Base-by-base conservation (phyloP, 92 coral and sea anemone species). In the Palythoa caribaeorum region DNA sequence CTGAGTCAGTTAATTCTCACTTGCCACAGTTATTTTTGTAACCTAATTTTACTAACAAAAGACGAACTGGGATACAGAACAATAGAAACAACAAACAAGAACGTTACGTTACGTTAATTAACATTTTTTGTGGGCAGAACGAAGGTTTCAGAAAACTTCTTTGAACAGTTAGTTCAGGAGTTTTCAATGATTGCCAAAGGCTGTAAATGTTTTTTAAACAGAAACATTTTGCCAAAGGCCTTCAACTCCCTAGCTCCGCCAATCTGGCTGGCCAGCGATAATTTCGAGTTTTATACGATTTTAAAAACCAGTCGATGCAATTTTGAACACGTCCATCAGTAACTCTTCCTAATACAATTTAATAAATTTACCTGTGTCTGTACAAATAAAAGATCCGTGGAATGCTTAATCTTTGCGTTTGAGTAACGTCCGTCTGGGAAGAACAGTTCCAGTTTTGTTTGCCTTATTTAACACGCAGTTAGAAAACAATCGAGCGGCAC, bases 361-460 rank as follows among this genome's bases (percentile, higher is more conserved):
- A 51, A 68, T 12, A 39, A 69, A 2, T 66, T 63, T 81, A 66
- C 76, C 76, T 66, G 44, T 38, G 69, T 70, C 17, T 59, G 28
- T 28, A 28, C 66, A 8, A 78, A 80, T 16, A 17, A 36, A 21
- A 40, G 71, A 60, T 47, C 62, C 39, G 54, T 15, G 21, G 3
- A 39, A 9, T 81, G 39, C 73, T 65, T 51, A 48, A 81, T 47
- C 86, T 28, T 28, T 28, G 57, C 48, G 47, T 81, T 79, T 63
- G 86, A 60, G n/a, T 28, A 66, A 51, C 76, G 53, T 47, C 38
- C 52, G 21, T 76, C 83, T 50, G 57, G 66, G 47, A 20, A 17
- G 47, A 19, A 57, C 21, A 6, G 40, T 66, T 11, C 37, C 35
- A 35, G 39, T 36, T 79, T 60, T 81, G 86, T 81, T 81, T 47